Evolutionary conservation across 2,113 vertebrate genomes (phyloP).

Genomic region (Symphodus melops): DNA sequence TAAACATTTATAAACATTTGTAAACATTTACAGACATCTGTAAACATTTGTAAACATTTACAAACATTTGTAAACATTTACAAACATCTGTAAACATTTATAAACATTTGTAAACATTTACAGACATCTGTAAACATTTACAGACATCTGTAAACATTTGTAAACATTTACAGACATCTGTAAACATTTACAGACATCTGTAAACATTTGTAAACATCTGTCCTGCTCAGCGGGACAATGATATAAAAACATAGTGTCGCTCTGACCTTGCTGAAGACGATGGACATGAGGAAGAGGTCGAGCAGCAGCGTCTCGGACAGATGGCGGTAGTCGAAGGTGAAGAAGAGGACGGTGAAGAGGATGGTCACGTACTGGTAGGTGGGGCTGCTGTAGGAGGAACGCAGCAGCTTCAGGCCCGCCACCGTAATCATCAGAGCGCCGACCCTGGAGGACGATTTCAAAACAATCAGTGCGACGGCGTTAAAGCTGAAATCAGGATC

Average conservation of each 20-base stretch:
- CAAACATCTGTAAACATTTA: too few relatives aligned
- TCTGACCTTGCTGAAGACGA: conserved; percentile 97
- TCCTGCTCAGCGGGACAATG: not conserved
- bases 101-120: too few relatives aligned
- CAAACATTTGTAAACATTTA: too few relatives aligned
- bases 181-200: too few relatives aligned
- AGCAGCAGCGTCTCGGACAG: conserved; percentile 97
- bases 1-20: too few relatives aligned
- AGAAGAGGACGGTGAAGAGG: conserved; percentile 98
- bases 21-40: too few relatives aligned
- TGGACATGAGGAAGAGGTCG: conserved; percentile 98
- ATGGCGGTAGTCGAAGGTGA: conserved; percentile 95
- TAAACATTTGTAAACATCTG: too few relatives aligned
- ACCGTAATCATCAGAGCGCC: conserved; percentile 96
- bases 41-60: too few relatives aligned
- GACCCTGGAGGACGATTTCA: conserved; percentile 78
- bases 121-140: too few relatives aligned
- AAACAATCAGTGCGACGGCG: not conserved
- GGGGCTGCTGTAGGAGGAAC: conserved; percentile 96
- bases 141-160: too few relatives aligned
- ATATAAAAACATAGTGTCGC: too few relatives aligned
- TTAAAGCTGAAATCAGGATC: not conserved
- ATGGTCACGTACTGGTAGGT: conserved; percentile 96
- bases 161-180: too few relatives aligned
- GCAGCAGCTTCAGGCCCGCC: conserved; percentile 95